phyloP scores from a whole-genome alignment of 1,140 invertebrate species.

The Trachymyrmex cornetzi region DNA sequence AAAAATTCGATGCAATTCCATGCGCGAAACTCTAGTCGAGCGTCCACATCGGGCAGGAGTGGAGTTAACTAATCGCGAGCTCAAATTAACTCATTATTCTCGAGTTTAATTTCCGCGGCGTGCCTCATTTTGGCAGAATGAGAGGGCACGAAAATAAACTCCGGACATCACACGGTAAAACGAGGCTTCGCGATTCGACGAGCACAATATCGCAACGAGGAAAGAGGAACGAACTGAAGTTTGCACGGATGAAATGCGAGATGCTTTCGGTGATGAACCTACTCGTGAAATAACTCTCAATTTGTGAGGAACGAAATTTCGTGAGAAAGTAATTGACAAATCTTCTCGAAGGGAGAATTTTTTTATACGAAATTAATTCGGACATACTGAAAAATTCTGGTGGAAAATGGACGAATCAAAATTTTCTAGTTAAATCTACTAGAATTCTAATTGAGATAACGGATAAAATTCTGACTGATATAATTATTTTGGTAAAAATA shows the following conservation, averaged over 20 bases:
- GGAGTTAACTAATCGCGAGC: conserved; percentile 52
- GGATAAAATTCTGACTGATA: no score
- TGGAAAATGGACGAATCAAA: no score
- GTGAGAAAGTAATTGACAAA: conserved; percentile 1
- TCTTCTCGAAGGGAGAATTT: not conserved
- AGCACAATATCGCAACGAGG: conserved; percentile 23
- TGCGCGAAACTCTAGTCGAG: not conserved
- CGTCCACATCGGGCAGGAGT: not conserved
- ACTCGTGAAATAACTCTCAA: conserved; percentile 41
- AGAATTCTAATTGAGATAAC: no score
- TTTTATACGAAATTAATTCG: not conserved
- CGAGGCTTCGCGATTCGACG: conserved; percentile 6
- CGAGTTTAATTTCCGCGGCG: conserved; percentile 44
- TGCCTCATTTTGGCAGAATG: conserved; percentile 42
- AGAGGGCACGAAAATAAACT: conserved; percentile 45
- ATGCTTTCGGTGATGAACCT: conserved; percentile 25
- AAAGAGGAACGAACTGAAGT: not conserved
- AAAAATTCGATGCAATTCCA: conserved; percentile 27
- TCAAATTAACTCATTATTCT: conserved; percentile 64
- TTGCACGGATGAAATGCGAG: not conserved
- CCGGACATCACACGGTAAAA: conserved; percentile 23
- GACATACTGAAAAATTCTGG: no score
- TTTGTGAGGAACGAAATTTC: not conserved
- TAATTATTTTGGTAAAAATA: no score
- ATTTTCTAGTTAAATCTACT: no score